Percentiles rank a stretch among this genome's conserved stretches.
phyloP scores from a whole-genome alignment of 2,797 vertebrate genomes.

The Parauchenoglanis punctatus region DNA sequence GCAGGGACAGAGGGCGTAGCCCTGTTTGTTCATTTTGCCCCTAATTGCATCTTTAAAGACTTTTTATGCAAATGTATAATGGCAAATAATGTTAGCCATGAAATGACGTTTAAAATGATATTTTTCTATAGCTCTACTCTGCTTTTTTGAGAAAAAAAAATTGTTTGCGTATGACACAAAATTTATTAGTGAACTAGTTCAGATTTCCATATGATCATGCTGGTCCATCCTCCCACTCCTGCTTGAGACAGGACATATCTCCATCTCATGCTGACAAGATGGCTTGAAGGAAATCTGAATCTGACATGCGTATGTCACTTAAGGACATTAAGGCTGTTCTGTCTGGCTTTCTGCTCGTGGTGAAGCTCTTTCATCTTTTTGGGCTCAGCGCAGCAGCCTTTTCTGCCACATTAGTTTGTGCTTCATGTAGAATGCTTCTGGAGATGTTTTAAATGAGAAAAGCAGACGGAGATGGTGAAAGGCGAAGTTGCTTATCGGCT shows the following conservation, averaged over 20 bases:
- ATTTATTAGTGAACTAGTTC: neutral
- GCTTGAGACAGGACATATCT: neutral
- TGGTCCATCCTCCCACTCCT: neutral
- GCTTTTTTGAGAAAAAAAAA: neutral
- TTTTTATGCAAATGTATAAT: neutral
- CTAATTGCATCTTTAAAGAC: neutral
- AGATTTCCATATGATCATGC: neutral
- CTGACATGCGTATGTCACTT: slow-evolving; percentile 31
- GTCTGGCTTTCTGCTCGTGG: slow-evolving; percentile 27
- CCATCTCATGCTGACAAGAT: slow-evolving; percentile 34
- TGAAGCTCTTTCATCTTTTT: slow-evolving; percentile 39
- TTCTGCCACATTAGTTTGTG: slow-evolving; percentile 45
- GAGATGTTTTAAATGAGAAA: slow-evolving; percentile 51
- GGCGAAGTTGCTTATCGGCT: slow-evolving; percentile 54
- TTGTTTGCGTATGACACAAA: neutral
- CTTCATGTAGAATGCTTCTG: slow-evolving; percentile 48
- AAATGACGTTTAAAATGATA: neutral
- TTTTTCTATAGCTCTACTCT: neutral
- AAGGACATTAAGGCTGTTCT: slow-evolving; percentile 36
- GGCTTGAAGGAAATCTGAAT: slow-evolving; percentile 38
- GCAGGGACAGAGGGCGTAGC: neutral
- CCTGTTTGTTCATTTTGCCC: neutral
- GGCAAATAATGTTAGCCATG: neutral
- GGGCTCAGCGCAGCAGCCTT: neutral
- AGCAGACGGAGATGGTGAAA: slow-evolving; percentile 46